Base-by-base conservation (phyloP, 2,797 vertebrate genomes). In the Poeciliopsis paucimaculata region DNA sequence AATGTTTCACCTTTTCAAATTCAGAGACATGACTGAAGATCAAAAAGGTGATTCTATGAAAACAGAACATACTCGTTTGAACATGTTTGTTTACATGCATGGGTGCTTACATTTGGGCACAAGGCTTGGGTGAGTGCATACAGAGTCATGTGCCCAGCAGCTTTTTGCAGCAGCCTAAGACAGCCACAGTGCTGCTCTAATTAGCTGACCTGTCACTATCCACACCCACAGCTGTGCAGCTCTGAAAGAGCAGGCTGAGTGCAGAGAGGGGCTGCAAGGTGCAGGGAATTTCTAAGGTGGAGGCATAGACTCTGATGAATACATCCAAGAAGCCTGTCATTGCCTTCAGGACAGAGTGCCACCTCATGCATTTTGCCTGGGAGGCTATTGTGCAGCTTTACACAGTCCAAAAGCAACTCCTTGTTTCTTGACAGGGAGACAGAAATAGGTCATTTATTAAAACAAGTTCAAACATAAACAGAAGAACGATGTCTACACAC, bases 131-230 rank as follows among this genome's bases (percentile, higher is more conserved):
- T 94, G 93, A 94, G 86, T 34, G 2, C 45, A 28, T 49, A 76
- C 62, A 60, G 43, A 93, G 87, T 94, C 94, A 95, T 89, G 87
- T 80, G 84, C 81, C 92, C 86, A 4, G 87, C 82, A 90, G 88
- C 87, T 89, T 72, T 77, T 74, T 82, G 87, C 88, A 71, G 73
- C 89, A 89, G 85, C 87, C 85, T 79, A 80, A 88, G 90, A 94
- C 88, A 89, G 80, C 88, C 89, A 85, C 82, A 79, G 86, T 76
- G 74, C 78, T 34, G 77, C 83, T 91, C 90, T 94, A 92, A 95
- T 95, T 94, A 93, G 83, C 87, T 90, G 90, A 93, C 92, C 90
- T 92, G 93, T 94, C 93, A 92, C 86, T 81, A 23, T 73, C 68
- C 72, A 93, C 92, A 92, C 92, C 88, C 87, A 88, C 89, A 91